Evolutionary conservation across 2,113 vertebrate species (phyloP).

Genomic region (Oxygymnocypris stewartii): DNA sequence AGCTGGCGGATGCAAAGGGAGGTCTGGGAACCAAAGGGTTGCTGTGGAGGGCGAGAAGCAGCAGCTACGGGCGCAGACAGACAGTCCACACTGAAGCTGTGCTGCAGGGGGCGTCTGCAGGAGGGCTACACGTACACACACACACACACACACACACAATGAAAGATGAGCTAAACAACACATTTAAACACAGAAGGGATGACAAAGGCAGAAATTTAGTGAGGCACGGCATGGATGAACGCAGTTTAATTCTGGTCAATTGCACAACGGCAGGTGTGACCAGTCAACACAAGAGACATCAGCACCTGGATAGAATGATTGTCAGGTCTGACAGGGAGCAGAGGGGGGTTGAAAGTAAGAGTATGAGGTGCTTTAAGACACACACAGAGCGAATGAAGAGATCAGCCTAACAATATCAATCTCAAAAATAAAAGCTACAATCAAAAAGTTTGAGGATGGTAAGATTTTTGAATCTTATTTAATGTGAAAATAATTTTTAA

Average conservation of each 20-base stretch:
- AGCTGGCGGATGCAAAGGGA: slow-evolving; percentile 47
- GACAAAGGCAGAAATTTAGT: slow-evolving; percentile 36
- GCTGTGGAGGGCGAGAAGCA: slow-evolving; percentile 17
- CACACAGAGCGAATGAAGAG: slow-evolving; percentile 38
- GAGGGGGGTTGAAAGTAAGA: neutral
- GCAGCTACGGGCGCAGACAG: slow-evolving; percentile 58
- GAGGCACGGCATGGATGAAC: slow-evolving; percentile 13
- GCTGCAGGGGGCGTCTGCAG: slow-evolving; percentile 50
- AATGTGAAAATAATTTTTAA: no score
- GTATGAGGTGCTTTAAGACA: neutral
- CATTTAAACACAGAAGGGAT: slow-evolving; percentile 36
- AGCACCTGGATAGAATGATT: slow-evolving; percentile 35
- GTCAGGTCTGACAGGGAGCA: slow-evolving; percentile 16
- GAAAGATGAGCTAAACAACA: slow-evolving; percentile 20
- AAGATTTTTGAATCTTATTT: neutral
- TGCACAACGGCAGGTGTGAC: slow-evolving; percentile 33
- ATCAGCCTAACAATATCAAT: slow-evolving; percentile 12
- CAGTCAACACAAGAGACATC: slow-evolving; percentile 25
- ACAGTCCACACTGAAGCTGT: slow-evolving; percentile 60
- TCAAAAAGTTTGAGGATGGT: neutral
- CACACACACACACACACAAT: slow-evolving; percentile 11
- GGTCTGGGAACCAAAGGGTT: slow-evolving; percentile 42
- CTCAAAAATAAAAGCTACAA: neutral
- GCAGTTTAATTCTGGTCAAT: neutral
- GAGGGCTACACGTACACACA: slow-evolving; percentile 50